Percentiles rank a stretch among this genome's conserved stretches.
These are phyloP conservation scores for Operophtera brumata DNA, from an alignment of 2,888 invertebrate species.

Conservation along the genomic window DNA sequence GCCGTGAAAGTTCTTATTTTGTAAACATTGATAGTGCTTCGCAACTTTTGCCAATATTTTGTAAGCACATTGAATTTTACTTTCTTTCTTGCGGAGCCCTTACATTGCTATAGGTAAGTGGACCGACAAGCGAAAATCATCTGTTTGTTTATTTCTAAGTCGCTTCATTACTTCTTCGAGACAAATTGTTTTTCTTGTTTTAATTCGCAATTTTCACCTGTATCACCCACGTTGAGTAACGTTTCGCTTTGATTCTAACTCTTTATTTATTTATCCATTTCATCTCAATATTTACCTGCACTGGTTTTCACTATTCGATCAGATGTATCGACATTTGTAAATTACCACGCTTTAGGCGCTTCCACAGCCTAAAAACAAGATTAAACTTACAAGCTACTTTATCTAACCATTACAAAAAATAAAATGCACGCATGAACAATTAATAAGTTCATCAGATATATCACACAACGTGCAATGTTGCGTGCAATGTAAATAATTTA, in stretches of 20 bases:
- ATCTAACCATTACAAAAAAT: conserved; percentile 7
- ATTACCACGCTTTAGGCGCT: conserved; percentile 34
- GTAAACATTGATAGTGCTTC: conserved; percentile 45
- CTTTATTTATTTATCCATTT: conserved; percentile 59
- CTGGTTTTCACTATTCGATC: conserved; percentile 29
- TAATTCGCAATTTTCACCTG: conserved; percentile 59
- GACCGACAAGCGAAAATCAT: conserved; percentile 68
- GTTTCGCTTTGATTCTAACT: conserved; percentile 78
- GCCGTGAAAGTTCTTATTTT: conserved; percentile 14
- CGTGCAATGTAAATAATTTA: conserved; percentile 4
- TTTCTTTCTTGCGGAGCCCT: conserved; percentile 81
- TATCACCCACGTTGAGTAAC: conserved; percentile 71
- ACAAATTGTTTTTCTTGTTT: conserved; percentile 50
- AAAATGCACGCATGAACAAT: conserved; percentile 8
- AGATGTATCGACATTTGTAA: conserved; percentile 18
- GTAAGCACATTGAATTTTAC: conserved; percentile 78
- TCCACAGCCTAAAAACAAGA: conserved; percentile 23
- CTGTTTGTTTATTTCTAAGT: conserved; percentile 54
- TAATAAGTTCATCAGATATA: conserved; percentile 4
- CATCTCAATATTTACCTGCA: conserved; percentile 27
- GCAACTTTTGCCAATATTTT: conserved; percentile 60
- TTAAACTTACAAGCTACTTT: conserved; percentile 9
- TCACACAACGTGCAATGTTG: conserved; percentile 10
- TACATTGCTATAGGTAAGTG: conserved; percentile 80
- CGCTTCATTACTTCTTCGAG: conserved; percentile 57